A percentile compares a stretch with the other conserved stretches of the same genome.
Evolutionary conservation across 92 coral and sea anemone genomes (phyloP).

Genomic region (Galaxea fascicularis): DNA sequence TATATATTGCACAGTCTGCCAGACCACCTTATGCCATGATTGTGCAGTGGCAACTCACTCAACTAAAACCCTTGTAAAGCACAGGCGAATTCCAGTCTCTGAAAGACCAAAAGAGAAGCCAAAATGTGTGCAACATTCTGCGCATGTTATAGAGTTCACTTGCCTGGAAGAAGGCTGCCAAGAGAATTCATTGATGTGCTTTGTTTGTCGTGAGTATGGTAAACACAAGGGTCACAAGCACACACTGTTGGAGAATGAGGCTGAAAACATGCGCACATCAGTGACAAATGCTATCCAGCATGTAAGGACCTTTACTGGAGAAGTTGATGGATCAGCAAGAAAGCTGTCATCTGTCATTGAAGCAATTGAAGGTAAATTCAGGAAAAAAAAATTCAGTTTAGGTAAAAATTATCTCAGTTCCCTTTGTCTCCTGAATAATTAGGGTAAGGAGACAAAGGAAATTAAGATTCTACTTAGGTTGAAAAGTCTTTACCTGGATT

Average conservation of each 20-base stretch:
- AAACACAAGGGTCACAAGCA: conserved; percentile 98
- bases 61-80: conserved; percentile 93
- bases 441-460: no score
- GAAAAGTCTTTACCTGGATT: no score
- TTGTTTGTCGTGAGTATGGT: conserved; percentile 98
- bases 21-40: conserved; percentile 81
- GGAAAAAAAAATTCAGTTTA: no score
- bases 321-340: conserved; percentile 90
- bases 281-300: conserved; percentile 95
- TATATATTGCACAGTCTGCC: conserved; percentile 91
- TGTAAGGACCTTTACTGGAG: conserved; percentile 90
- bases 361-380: conserved; percentile 95
- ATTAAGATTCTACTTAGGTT: no score
- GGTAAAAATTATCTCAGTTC: no score
- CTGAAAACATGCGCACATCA: conserved; percentile 92
- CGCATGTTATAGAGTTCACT: conserved; percentile 95
- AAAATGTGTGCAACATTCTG: conserved; percentile 86
- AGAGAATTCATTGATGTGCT: conserved; percentile 94
- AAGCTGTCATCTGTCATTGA: conserved; percentile 91
- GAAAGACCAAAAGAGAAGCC: conserved; percentile 95
- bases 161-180: conserved; percentile 93
- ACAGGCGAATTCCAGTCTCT: conserved; percentile 91
- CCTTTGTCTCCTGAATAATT: no score
- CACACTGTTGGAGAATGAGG: conserved; percentile 88
- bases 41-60: conserved; percentile 93